A percentile compares a stretch with the other conserved stretches of the same genome.
phyloP scores from a whole-genome alignment of 1,140 invertebrate species.

The Drosophila leontia region DNA sequence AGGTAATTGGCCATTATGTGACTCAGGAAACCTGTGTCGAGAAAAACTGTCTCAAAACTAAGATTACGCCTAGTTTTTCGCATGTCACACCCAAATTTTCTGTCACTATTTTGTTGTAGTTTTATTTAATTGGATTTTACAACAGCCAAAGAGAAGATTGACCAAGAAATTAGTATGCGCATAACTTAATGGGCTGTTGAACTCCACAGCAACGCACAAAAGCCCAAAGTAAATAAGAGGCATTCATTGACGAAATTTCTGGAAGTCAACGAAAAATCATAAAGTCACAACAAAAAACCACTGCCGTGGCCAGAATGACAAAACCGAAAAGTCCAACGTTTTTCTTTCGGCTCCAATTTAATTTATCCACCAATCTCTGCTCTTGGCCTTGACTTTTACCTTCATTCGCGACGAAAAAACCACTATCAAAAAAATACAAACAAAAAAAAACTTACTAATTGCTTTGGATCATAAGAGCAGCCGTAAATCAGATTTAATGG shows the following conservation, averaged over 20 bases:
- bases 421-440: conserved; percentile 19
- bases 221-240: conserved; percentile 28
- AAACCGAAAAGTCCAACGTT: conserved; percentile 6
- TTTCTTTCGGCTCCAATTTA: conserved; percentile 10
- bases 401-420: conserved; percentile 42
- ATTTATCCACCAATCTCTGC: conserved; percentile 17
- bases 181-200: conserved; percentile 74
- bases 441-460: conserved; percentile 57
- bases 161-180: conserved; percentile 62
- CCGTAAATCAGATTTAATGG: conserved; percentile 55
- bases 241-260: conserved; percentile 53
- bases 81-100: conserved; percentile 24
- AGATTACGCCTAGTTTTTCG: conserved; percentile 3
- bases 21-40: conserved; percentile 19
- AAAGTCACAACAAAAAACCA: conserved; percentile 8
- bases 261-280: conserved; percentile 28
- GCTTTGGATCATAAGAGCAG: conserved; percentile 45
- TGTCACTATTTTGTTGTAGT: conserved; percentile 18
- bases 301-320: conserved; percentile 5
- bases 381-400: conserved; percentile 75
- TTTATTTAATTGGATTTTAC: conserved; percentile 39
- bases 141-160: conserved; percentile 35
- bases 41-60: conserved; percentile 18
- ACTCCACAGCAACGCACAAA: conserved; percentile 52
- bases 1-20: conserved; percentile 56